Conservation (phyloP, 2,113 vertebrate species). For the Engystomops pustulosus region DNA sequence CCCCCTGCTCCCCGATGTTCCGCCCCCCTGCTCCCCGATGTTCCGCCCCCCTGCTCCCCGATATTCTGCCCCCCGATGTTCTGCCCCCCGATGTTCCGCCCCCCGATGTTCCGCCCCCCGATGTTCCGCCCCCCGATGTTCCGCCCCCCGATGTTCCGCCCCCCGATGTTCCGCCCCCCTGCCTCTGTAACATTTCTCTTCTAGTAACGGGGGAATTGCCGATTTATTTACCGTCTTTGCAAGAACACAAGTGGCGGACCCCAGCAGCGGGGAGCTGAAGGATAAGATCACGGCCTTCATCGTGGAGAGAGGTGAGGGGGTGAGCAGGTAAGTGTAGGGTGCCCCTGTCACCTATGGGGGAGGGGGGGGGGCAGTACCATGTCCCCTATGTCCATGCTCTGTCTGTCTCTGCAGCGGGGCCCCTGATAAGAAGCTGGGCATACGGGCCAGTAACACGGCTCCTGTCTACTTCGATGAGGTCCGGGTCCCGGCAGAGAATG, state of each 20-base stretch:
- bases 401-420: conserved; percentile 74
- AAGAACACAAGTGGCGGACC: conserved; percentile 81
- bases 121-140: too few relatives aligned
- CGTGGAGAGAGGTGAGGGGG: conserved; percentile 83
- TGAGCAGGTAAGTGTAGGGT: conserved; percentile 76
- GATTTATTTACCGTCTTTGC: conserved; percentile 93
- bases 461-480: conserved; percentile 87
- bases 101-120: too few relatives aligned
- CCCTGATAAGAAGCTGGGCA: conserved; percentile 92
- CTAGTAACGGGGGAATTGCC: conserved; percentile 87
- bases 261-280: conserved; percentile 77
- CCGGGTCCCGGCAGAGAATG: conserved; percentile 78
- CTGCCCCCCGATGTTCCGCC: too few relatives aligned
- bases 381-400: neutral
- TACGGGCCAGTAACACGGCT: conserved; percentile 89
- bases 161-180: too few relatives aligned
- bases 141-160: too few relatives aligned
- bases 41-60: too few relatives aligned
- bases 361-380: too few relatives aligned
- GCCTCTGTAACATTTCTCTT: neutral
- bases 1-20: too few relatives aligned
- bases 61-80: too few relatives aligned
- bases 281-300: conserved; percentile 89
- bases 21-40: too few relatives aligned
- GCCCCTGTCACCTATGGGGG: neutral